Evolutionary conservation across 1,140 invertebrate genomes (phyloP).

Genomic region (Homarus americanus): DNA sequence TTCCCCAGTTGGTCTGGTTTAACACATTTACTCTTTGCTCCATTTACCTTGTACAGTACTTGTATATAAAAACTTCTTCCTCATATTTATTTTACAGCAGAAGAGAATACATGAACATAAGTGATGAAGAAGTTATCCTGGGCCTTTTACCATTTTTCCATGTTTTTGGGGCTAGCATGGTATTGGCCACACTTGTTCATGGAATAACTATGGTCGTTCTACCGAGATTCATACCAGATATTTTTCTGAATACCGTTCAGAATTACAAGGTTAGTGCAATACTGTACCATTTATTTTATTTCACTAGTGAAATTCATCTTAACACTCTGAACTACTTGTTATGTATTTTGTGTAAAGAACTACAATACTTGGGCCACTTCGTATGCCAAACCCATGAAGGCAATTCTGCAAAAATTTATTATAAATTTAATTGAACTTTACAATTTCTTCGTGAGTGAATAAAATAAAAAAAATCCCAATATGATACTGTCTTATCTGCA

Average conservation of each 20-base stretch:
- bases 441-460: too few species aligned
- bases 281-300: background rate
- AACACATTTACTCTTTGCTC: too few species aligned
- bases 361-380: too few species aligned
- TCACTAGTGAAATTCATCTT: background rate
- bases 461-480: too few species aligned
- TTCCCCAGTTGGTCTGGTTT: too few species aligned
- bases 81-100: slow-evolving; percentile 39
- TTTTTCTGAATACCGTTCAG: slow-evolving; percentile 78
- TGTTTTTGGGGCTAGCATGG: slow-evolving; percentile 85
- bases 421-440: too few species aligned
- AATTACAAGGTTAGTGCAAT: slow-evolving; percentile 78
- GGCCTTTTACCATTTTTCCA: slow-evolving; percentile 90
- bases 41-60: too few species aligned
- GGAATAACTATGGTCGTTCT: slow-evolving; percentile 78
- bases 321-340: too few species aligned
- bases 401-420: too few species aligned
- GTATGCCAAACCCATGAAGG: too few species aligned
- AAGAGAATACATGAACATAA: slow-evolving; percentile 49
- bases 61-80: background rate
- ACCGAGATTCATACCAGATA: slow-evolving; percentile 79
- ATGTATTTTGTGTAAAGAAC: too few species aligned
- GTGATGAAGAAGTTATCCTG: slow-evolving; percentile 73
- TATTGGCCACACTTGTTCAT: slow-evolving; percentile 77
- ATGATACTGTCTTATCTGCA: too few species aligned